Evolutionary conservation across 2,888 invertebrate species (phyloP), one percentile per base, ranked within the genome.

Genomic region (Folsomia manolachei): DNA sequence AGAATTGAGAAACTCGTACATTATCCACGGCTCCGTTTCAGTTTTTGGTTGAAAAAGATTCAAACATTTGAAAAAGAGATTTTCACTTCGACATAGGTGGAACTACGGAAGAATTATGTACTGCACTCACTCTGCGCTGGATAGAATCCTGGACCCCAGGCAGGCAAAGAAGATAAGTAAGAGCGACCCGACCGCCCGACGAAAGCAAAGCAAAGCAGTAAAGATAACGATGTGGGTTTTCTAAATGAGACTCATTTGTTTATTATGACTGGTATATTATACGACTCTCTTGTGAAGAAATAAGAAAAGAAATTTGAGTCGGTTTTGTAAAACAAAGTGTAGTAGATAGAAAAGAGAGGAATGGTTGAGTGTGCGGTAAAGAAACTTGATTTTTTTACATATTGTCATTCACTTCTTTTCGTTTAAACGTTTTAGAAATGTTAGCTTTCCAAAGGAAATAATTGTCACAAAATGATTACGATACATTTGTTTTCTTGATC

Each of bases 171-270:
- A 14, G 4, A 39, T 14, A 39, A 39, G 39, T n/a, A 39, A 39
- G 39, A 39, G 7, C 39, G 39, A 39, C 39, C 14, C 39, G n/a
- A n/a, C n/a, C n/a, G n/a, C n/a, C n/a, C n/a, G n/a, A n/a, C n/a
- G n/a, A n/a, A n/a, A n/a, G n/a, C n/a, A n/a, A 18, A 51, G 18
- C 9, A 51, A 56, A 56, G 21, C 19, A 56, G 18, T 56, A 56
- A 19, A 18, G 18, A 19, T 56, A 56, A 56, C 56, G 56, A 56
- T 56, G 56, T 56, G 56, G 56, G 56, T 56, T 56, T 56, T 56
- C 56, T 56, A 56, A 56, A 56, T 56, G 56, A 56, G 56, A 7
- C 56, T 56, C 56, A 56, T 56, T 56, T 56, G 56, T 21, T 56
- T 56, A 56, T 56, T 56, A 56, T 56, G 56, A 21, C 56, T 21